Base-by-base conservation (phyloP, 1,140 invertebrate species). In the Leptinotarsa defecta region DNA sequence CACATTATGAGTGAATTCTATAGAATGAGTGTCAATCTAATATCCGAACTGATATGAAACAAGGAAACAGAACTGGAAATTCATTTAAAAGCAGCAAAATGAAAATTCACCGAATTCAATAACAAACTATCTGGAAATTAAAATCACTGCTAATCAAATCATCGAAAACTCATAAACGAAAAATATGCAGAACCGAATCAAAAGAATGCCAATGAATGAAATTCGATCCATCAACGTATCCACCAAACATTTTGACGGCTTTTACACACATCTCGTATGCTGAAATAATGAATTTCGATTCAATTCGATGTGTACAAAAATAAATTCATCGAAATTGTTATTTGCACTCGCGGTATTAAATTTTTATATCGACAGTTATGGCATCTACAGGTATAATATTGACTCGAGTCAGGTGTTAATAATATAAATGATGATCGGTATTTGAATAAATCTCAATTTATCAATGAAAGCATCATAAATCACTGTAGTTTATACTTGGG, bases 371-470 rank as follows among this genome's bases (percentile, higher is more conserved):
- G 52, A 19, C 52, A 57, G 52, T 15, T n/a, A 57, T 57, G 13
- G n/a, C 52, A 57, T 57, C 52, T 15, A 57, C 17, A 19, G 15
- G 52, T 57, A 57, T 43, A 57, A 57, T 57, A 57, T 57, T 57
- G n/a, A 57, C 13, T 57, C 17, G n/a, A 57, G 17, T 57, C 13
- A 57, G 52, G 52, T 57, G 52, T 57, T 57, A 57, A 57, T 57
- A 57, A 57, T 57, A 57, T 57, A 57, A 57, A 57, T 57, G 52
- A 57, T 57, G 52, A 19, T n/a, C 52, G 34, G n/a, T n/a, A 57
- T 57, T 57, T 57, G 52, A 57, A 57, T 57, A 57, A 57, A 57
- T 57, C 52, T 57, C 52, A 57, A 57, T 57, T 57, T 19, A 57
- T 57, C 52, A 57, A 15, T 57, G 52, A 6, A 57, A 5, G 52